Evolutionary conservation across 2,797 vertebrate species (phyloP).

Genomic region (Ateles fusciceps): DNA sequence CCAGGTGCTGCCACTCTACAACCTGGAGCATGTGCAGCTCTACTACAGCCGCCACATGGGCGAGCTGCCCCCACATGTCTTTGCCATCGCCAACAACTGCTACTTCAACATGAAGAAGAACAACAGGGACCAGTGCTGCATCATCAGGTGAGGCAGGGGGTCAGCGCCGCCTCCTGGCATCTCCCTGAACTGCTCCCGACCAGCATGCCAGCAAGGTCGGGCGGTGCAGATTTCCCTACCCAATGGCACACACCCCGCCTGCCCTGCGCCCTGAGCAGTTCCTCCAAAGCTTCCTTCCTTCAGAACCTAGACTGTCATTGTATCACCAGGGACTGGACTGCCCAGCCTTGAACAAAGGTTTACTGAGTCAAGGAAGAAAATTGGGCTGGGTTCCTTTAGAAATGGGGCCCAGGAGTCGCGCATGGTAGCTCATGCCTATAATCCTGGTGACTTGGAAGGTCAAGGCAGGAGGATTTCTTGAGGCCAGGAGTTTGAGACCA

Average conservation of each 20-base stretch:
- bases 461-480: background rate
- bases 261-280: background rate
- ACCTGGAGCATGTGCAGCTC: slow-evolving; percentile 90
- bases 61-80: slow-evolving; percentile 94
- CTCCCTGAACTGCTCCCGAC: background rate
- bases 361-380: background rate
- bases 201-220: no score
- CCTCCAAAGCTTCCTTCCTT: background rate
- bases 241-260: no score
- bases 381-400: background rate
- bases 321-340: background rate
- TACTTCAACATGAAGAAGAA: slow-evolving; percentile 96
- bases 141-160: slow-evolving; percentile 90
- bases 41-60: slow-evolving; percentile 92
- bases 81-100: slow-evolving; percentile 95
- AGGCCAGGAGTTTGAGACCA: no score
- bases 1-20: slow-evolving; percentile 95
- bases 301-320: background rate
- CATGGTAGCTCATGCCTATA: background rate
- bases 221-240: background rate
- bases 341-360: background rate
- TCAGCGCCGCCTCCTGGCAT: background rate
- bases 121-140: slow-evolving; percentile 92
- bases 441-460: background rate
- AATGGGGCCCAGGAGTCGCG: background rate